A percentile compares a stretch with the other conserved stretches of the same genome.
These are phyloP conservation scores for Podarcis lilfordi DNA, from an alignment of 2,797 vertebrate genomes.

Conservation along the genomic window DNA sequence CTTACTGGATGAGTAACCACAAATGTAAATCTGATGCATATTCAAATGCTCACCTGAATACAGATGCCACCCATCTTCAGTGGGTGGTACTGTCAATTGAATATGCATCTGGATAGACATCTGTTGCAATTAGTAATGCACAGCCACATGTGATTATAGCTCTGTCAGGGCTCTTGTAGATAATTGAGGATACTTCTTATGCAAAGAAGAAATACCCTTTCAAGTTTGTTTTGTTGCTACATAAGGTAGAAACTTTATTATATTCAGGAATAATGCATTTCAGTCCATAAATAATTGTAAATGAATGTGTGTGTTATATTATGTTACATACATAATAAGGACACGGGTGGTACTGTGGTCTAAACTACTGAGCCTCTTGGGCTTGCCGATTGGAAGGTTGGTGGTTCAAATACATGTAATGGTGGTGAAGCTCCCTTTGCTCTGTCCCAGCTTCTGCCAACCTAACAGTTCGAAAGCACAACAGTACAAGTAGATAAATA, in stretches of 20 bases:
- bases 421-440: no score
- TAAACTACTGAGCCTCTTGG: no score
- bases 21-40: background rate
- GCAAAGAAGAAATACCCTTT: slow-evolving; percentile 29
- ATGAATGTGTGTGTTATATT: slow-evolving; percentile 32
- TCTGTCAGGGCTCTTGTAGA: background rate
- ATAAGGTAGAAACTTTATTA: slow-evolving; percentile 3
- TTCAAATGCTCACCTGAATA: background rate
- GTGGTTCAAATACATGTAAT: no score
- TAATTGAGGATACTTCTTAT: background rate
- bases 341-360: no score
- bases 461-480: no score
- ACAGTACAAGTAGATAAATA: no score
- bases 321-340: background rate
- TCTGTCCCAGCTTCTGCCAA: no score
- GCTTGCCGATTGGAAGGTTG: no score
- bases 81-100: background rate
- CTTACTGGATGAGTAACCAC: background rate
- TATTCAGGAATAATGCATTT: slow-evolving; percentile 25
- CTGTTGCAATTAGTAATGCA: background rate
- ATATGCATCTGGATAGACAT: background rate
- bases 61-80: background rate
- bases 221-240: background rate
- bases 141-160: background rate
- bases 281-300: background rate